Base-by-base conservation (phyloP, 2,797 vertebrate genomes). In the Notolabrus celidotus region DNA sequence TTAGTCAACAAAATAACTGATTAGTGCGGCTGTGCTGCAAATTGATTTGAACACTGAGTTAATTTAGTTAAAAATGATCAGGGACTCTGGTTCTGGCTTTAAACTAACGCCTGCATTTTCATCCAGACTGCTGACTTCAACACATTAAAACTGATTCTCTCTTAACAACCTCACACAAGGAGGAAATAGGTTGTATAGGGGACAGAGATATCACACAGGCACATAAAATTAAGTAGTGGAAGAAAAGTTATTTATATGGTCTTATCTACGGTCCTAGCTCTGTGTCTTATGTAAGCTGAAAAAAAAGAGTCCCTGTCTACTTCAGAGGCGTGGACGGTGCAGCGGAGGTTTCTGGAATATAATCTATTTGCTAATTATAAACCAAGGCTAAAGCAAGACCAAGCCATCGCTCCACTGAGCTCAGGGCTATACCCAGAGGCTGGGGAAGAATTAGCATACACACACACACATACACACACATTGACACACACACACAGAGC, bases 331-430 rank as follows among this genome's bases (percentile, higher is more conserved):
- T 63, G 74, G 58, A 79, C 45, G 60, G 57, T 50, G 67, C 79
- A 58, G 57, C 23, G n/a, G 73, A 76, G 39, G 60, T 52, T 72
- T 72, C 60, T 64, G 61, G 58, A 83, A 85, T 71, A 82, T 84
- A 65, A 87, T 90, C 82, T 79, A 75, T 74, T 68, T 84, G 65
- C 84, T 88, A 87, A 90, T 92, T 86, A 90, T 85, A 82, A 88
- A 80, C 70, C 74, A 51, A 67, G 83, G 82, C 84, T 81, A 60
- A 80, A 78, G 77, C 72, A 62, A 19, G 53, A 76, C 54, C 62
- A 45, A 23, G 72, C 57, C 36, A 57, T 49, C 10, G 56, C 82
- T 75, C 73, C 38, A 12, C 61, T 55, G 68, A 80, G 84, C 68
- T 82, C 71, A 65, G 71, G 77, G 74, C 62, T 66, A 33, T 49